Conservation (phyloP, 2,888 invertebrate species). For the Ptychoptera contaminata region DNA sequence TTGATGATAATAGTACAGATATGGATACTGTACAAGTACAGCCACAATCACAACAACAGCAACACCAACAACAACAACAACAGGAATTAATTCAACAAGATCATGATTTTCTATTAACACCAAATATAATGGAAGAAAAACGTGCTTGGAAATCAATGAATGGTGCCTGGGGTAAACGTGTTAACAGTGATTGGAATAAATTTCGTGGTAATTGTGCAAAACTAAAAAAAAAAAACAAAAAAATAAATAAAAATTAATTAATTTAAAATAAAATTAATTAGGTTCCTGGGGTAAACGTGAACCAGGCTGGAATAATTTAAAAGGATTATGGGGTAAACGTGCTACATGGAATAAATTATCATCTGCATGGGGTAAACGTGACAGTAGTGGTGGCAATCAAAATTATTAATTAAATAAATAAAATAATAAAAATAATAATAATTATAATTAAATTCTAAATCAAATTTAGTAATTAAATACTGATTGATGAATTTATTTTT, state of each 20-base stretch:
- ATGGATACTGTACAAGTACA: conserved; percentile 14
- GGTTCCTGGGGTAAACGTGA: conserved; percentile 64
- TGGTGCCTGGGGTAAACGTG: conserved; percentile 61
- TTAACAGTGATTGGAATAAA: conserved; percentile 39
- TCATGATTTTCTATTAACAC: too few relatives aligned
- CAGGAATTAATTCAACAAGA: conserved; percentile 14
- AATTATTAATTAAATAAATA: too few relatives aligned
- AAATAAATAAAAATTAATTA: neutral
- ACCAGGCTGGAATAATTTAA: conserved; percentile 63
- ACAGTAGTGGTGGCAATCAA: too few relatives aligned
- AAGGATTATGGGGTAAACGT: conserved; percentile 67
- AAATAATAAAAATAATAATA: too few relatives aligned
- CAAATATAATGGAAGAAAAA: conserved; percentile 30
- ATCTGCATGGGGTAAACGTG: conserved; percentile 30
- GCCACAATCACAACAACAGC: conserved; percentile 29
- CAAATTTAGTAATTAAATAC: too few relatives aligned
- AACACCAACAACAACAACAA: neutral
- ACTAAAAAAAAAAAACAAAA: too few relatives aligned
- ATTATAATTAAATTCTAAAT: too few relatives aligned
- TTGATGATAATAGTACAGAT: neutral
- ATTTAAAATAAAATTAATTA: conserved; percentile 19
- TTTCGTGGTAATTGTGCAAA: conserved; percentile 36
- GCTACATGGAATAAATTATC: conserved; percentile 26
- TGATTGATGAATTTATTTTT: too few relatives aligned
- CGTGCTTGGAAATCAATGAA: conserved; percentile 52